Evolutionary conservation across 2,113 vertebrate species (phyloP), one percentile per base, ranked within the genome.

Genomic region (Argyrosomus japonicus): DNA sequence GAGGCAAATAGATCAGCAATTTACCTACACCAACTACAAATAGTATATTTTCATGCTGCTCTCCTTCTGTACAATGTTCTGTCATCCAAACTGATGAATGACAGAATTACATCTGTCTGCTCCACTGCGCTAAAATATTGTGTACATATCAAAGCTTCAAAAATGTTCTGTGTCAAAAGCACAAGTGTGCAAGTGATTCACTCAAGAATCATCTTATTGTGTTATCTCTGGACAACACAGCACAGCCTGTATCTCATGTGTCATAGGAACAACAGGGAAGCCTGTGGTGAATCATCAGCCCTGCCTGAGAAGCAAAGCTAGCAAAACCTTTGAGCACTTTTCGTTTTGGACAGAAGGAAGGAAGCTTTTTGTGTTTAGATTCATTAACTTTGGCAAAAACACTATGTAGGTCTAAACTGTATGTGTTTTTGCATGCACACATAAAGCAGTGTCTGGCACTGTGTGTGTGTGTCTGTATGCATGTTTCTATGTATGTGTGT

Each of bases 251-350:
- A 68, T 90, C 79, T 74, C 36, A 53, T 89, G 85, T 93, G 83
- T 90, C 88, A 86, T 5, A 57, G 43, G 50, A 81, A 76, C 63
- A 89, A 84, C 74, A 74, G 82, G 76, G 74, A 87, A 77, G 84
- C 73, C 86, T 68, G 43, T 60, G 60, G 81, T 92, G 89, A 93
- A 75, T 92, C 90, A 92, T 72, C 78, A 68, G 65, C 29, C 3
- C 67, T 82, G 81, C 36, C 69, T 83, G 68, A 77, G 54, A 13
- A 40, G 10, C 53, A 61, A 21, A 18, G 58, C 65, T 23, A 67
- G 53, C n/a, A 72, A 76, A 72, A 50, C 70, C 68, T 85, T 36
- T 32, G 19, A 81, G 61, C 68, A 17, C 5, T 68, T 90, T 80
- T 25, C 73, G 71, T 68, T 84, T 75, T 70, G 27, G 13, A 25